Percentiles rank a stretch among this genome's conserved stretches.
These are phyloP conservation scores for Oryzias celebensis DNA, from an alignment of 2,113 vertebrate species.

Conservation along the genomic window DNA sequence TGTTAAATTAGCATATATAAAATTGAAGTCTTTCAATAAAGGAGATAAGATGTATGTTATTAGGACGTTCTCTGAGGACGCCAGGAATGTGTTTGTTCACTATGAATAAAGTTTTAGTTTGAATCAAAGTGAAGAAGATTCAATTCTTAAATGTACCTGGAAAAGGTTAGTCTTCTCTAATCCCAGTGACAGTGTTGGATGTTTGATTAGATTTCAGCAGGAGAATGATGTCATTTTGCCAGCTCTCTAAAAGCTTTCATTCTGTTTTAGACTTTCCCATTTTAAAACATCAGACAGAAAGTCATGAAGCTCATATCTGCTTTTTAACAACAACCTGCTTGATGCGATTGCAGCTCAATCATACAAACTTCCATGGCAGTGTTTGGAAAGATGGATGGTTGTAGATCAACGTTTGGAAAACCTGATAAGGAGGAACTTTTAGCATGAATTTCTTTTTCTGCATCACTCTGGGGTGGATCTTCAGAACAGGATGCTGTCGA, in stretches of 20 bases:
- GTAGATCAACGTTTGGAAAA: too few relatives aligned
- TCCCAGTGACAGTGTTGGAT: not conserved
- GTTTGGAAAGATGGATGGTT: too few relatives aligned
- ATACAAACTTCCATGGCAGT: too few relatives aligned
- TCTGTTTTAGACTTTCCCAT: not conserved
- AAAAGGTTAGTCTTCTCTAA: not conserved
- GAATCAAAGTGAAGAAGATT: not conserved
- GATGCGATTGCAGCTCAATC: too few relatives aligned
- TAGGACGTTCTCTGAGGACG: not conserved
- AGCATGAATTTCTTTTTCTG: too few relatives aligned
- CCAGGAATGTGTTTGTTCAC: not conserved
- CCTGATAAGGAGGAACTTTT: too few relatives aligned
- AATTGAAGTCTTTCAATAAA: not conserved
- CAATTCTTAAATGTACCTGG: not conserved
- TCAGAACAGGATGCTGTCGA: too few relatives aligned
- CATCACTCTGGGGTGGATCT: too few relatives aligned
- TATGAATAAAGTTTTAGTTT: not conserved
- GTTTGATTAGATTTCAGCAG: too few relatives aligned
- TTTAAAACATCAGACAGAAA: not conserved
- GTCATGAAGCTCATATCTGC: not conserved
- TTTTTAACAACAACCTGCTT: too few relatives aligned
- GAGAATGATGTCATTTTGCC: too few relatives aligned
- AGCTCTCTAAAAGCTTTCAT: not conserved
- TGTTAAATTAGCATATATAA: not conserved
- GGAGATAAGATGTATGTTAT: not conserved